Evolutionary conservation across 2,888 invertebrate genomes (phyloP).

Genomic region (Ormyrus nitidulus): DNA sequence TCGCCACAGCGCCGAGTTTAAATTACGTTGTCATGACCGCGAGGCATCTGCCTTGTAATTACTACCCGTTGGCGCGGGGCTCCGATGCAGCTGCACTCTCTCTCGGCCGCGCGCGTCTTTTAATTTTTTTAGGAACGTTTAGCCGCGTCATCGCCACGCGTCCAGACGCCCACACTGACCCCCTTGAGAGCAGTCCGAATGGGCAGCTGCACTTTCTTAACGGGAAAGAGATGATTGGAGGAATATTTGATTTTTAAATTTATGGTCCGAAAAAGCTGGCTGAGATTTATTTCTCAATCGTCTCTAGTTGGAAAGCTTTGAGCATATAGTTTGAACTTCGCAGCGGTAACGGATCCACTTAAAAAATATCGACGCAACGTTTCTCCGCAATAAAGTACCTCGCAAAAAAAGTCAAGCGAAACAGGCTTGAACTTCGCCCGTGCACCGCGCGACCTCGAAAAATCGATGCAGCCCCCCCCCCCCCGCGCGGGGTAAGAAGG

Average conservation of each 20-base stretch:
- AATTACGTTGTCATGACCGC: slow-evolving; percentile 3
- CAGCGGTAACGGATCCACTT: not conserved
- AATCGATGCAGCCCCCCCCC: slow-evolving; percentile 1
- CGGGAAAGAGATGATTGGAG: too few species aligned
- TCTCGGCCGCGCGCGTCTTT: slow-evolving; percentile 9
- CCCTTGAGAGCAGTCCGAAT: not conserved
- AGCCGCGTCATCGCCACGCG: slow-evolving; percentile 28
- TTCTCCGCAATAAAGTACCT: not conserved
- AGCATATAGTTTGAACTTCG: not conserved
- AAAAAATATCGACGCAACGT: not conserved
- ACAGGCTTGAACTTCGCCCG: slow-evolving; percentile 18
- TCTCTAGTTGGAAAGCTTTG: too few species aligned
- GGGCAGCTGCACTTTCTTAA: too few species aligned
- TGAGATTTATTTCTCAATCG: too few species aligned
- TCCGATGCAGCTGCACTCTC: slow-evolving; percentile 29
- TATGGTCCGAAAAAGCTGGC: not conserved
- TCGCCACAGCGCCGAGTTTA: slow-evolving; percentile 11
- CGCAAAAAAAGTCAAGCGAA: not conserved
- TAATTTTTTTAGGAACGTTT: slow-evolving; percentile 1
- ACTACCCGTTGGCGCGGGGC: not conserved
- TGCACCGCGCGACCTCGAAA: slow-evolving; percentile 29
- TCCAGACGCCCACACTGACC: not conserved
- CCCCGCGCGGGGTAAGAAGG: not conserved
- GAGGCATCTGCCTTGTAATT: slow-evolving; percentile 36
- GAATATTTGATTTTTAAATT: not conserved